phyloP scores from a whole-genome alignment of 2,888 invertebrate genomes.

The Acanthosoma haemorrhoidale region DNA sequence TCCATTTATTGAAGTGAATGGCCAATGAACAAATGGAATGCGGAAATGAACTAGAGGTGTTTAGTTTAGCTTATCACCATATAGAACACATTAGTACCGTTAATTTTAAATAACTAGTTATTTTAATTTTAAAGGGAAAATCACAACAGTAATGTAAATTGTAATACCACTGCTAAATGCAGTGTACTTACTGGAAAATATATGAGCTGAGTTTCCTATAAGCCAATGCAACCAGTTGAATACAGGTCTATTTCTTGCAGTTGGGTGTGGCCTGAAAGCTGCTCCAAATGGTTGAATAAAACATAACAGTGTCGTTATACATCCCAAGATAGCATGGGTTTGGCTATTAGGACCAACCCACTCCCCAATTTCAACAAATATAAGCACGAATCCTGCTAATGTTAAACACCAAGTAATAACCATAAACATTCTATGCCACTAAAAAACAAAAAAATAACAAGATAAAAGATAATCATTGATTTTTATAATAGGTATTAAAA shows the following conservation, averaged over 20 bases:
- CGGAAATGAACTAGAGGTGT: no score
- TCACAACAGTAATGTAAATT: no score
- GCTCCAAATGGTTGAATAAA: slow-evolving; percentile 85
- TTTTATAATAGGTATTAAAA: not conserved
- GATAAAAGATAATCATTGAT: slow-evolving; percentile 3
- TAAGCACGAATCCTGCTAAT: slow-evolving; percentile 69
- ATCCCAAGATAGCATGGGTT: slow-evolving; percentile 77
- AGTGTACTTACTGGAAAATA: slow-evolving; percentile 68
- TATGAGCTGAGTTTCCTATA: slow-evolving; percentile 80
- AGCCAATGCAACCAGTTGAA: slow-evolving; percentile 94
- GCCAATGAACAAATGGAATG: no score
- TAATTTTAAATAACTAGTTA: not conserved
- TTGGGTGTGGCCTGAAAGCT: slow-evolving; percentile 78
- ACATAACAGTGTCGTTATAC: slow-evolving; percentile 69
- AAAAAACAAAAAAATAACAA: slow-evolving; percentile 42
- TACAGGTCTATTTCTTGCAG: slow-evolving; percentile 66
- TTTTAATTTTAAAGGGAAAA: not conserved
- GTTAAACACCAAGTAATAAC: slow-evolving; percentile 73
- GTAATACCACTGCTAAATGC: not conserved
- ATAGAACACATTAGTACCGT: not conserved
- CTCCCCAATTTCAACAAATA: slow-evolving; percentile 71
- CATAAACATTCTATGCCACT: slow-evolving; percentile 87
- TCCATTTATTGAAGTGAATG: no score
- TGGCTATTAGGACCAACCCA: slow-evolving; percentile 66
- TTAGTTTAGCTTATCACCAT: not conserved